Evolutionary conservation across 1,140 invertebrate species (phyloP), one percentile per base, ranked within the genome.

Genomic region (Temnothorax curvispinosus): DNA sequence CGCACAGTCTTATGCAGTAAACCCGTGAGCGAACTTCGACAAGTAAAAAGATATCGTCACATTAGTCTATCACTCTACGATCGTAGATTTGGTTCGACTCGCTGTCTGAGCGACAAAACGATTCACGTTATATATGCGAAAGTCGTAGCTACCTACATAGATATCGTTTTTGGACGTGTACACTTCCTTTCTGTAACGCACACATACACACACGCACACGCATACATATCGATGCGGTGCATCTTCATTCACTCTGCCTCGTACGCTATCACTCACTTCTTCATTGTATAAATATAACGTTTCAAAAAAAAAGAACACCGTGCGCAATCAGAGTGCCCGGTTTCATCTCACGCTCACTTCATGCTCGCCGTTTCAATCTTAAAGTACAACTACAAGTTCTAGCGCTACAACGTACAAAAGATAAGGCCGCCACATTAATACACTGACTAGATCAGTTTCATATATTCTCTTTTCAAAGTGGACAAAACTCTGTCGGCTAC

Each of bases 381-480:
- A 88, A 77, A 21, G 21, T 21, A 91, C 64, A 89, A 89, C 86
- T 88, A 91, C 18, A 89, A 88, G 75, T 86, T 89, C 87, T 89
- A 91, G 80, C 80, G 60, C 89, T 91, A 91, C 87, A 88, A 91
- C 89, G 84, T 91, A 91, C 82, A 94, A 95, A 95, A 95, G 94
- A 95, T 95, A 95, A 95, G 95, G 95, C 95, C 95, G 94, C 95
- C 95, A 94, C 94, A 93, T 94, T 95, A 93, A 94, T 95, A 95
- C 94, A 95, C 94, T 94, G 95, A 95, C 94, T 95, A 95, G 95
- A 95, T 94, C 94, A 95, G 94, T 95, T 95, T 94, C 92, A 94
- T 93, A 93, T 94, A 81, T 88, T 90, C 89, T 90, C 11, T 78
- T 91, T 67, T 62, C 58, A 21, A 75, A 90, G 60, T 88, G 74